phyloP scores from a whole-genome alignment of 2,797 vertebrate species.

The Premnoplex brunnescens region DNA sequence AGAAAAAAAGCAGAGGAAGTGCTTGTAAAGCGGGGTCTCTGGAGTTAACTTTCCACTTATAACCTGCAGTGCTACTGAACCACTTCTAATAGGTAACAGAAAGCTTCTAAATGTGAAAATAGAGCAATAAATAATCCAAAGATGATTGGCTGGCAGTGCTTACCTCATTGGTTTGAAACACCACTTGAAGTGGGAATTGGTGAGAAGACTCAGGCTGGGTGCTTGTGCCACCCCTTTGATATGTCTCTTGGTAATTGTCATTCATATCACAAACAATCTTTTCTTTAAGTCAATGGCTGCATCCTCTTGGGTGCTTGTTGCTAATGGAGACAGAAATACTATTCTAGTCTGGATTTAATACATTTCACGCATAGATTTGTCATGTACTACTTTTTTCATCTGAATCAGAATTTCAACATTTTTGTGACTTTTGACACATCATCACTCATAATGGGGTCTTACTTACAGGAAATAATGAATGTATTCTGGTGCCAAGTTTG shows the following conservation, averaged over 20 bases:
- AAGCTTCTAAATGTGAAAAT: background rate
- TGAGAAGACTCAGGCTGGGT: background rate
- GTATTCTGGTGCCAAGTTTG: slow-evolving; percentile 28
- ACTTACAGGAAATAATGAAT: slow-evolving; percentile 38
- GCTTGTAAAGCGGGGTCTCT: background rate
- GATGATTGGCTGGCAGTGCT: background rate
- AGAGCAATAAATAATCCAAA: background rate
- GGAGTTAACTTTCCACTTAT: background rate
- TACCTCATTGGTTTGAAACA: background rate
- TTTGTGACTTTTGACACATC: slow-evolving; percentile 73
- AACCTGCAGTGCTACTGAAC: background rate
- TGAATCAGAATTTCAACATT: slow-evolving; percentile 70
- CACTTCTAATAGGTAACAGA: background rate
- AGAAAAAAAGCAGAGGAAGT: background rate
- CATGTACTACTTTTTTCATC: slow-evolving; percentile 46
- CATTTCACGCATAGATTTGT: slow-evolving; percentile 69
- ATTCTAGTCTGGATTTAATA: slow-evolving; percentile 73
- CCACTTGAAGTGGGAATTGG: background rate
- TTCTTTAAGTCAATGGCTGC: slow-evolving; percentile 67
- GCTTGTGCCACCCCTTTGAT: slow-evolving; percentile 13
- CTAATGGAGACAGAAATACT: slow-evolving; percentile 79
- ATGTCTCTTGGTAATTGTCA: slow-evolving; percentile 60
- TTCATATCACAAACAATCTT: slow-evolving; percentile 73
- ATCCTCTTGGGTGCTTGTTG: slow-evolving; percentile 74
- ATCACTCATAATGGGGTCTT: slow-evolving; percentile 65